phyloP scores from a whole-genome alignment of 2,113 vertebrate genomes.

The Chaetodon auriga region DNA sequence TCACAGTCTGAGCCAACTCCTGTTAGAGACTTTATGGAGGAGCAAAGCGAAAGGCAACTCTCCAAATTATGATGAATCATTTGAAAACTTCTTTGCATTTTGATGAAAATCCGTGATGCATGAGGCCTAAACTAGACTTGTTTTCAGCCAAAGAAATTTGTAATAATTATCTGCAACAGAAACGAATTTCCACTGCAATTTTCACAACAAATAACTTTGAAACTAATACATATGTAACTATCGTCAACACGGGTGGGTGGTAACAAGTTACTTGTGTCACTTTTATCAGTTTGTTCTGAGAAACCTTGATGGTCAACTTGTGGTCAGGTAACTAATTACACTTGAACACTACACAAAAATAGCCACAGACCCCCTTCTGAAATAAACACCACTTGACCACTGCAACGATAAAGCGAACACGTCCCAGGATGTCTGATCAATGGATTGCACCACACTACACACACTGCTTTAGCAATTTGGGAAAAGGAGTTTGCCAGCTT shows the following conservation, averaged over 20 bases:
- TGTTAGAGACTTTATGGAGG: constrained; percentile 23
- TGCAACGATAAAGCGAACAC: neutral
- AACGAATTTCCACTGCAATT: constrained; percentile 32
- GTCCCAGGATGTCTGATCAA: neutral
- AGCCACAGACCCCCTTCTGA: neutral
- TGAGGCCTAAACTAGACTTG: constrained; percentile 35
- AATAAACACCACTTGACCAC: neutral
- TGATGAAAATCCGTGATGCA: constrained; percentile 69
- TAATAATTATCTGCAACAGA: constrained; percentile 51
- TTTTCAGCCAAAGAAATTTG: constrained; percentile 55
- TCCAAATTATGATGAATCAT: constrained; percentile 64
- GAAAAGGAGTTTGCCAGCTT: neutral
- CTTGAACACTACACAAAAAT: neutral
- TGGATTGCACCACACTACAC: neutral
- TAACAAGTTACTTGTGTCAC: neutral
- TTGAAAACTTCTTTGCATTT: constrained; percentile 55
- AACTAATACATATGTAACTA: constrained; percentile 10
- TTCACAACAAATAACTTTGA: constrained; percentile 30
- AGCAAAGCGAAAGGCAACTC: constrained; percentile 26
- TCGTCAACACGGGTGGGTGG: neutral
- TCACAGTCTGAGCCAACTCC: constrained; percentile 24
- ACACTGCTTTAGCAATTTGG: neutral
- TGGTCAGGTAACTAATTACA: neutral
- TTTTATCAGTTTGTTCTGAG: neutral
- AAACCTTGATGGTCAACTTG: neutral